Conservation (phyloP, 2,888 invertebrate genomes). For the Dasysyrphus albostriatus region DNA sequence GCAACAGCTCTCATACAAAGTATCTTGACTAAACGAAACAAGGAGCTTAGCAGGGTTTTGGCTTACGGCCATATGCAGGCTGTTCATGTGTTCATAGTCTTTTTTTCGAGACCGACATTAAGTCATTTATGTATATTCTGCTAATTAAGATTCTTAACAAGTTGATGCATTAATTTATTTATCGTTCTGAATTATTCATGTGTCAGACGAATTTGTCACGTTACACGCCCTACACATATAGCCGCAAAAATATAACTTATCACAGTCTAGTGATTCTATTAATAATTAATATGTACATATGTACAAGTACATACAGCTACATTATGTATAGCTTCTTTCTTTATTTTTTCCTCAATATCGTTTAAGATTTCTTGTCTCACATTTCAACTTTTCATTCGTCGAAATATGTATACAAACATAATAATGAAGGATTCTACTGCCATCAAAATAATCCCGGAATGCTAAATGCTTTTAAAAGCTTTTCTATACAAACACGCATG, state of each 20-base stretch:
- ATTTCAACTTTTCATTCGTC: neutral
- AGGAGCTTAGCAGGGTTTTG: no score
- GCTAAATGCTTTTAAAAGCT: slow-evolving; percentile 44
- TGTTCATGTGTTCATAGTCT: no score
- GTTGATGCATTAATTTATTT: no score
- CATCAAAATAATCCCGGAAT: slow-evolving; percentile 31
- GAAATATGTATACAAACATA: neutral
- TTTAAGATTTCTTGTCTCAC: slow-evolving; percentile 2
- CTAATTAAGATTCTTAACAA: no score
- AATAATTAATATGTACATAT: slow-evolving; percentile 23
- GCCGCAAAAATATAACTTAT: slow-evolving; percentile 9
- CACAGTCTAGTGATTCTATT: slow-evolving; percentile 48
- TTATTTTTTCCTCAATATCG: slow-evolving; percentile 32
- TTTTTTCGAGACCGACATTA: no score
- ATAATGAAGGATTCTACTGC: slow-evolving; percentile 4
- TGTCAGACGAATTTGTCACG: slow-evolving; percentile 53
- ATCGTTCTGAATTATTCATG: slow-evolving; percentile 32
- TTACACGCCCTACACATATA: slow-evolving; percentile 3
- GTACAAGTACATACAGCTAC: neutral
- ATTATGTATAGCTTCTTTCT: slow-evolving; percentile 22
- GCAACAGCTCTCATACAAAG: no score
- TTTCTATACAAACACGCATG: slow-evolving; percentile 52
- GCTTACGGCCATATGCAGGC: no score
- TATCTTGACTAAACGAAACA: no score
- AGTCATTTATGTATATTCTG: no score